Evolutionary conservation across 1,140 invertebrate species (phyloP), one percentile per base, ranked within the genome.

Genomic region (Drosophila pandora): DNA sequence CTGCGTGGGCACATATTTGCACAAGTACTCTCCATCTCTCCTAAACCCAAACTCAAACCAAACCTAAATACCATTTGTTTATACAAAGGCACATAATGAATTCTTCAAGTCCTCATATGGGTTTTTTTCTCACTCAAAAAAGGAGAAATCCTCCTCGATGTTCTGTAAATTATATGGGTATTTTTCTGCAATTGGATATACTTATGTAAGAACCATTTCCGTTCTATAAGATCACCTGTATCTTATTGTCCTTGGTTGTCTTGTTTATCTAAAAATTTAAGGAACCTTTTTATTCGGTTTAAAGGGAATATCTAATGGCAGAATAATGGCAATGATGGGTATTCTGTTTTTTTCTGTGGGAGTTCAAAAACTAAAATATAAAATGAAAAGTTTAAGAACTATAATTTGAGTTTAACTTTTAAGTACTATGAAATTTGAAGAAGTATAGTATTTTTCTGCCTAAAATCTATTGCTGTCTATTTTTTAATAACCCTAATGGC

Each of bases 1-100:
- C 58, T 82, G 83, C 55, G 73, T 53, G 60, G 59, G 63, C 28
- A 43, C 41, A 32, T 34, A 74, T 45, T 54, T 76, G 47, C 43
- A 57, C 63, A 69, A 69, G 50, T 56, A 28, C 65, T 55, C 10
- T 52, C 6, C 17, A 43, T 43, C 13, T 28, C 21, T 10, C 25
- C 22, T 21, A 43, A n/a, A 43, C 39, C 13, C 39, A 22, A 43
- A 43, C 13, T 7, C 41, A 43, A 43, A 43, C 41, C 41, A 43
- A 43, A 43, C 13, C 41, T 8, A 47, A 47, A 47, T 47, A 47
- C 43, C 43, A 47, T 65, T 65, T 64, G n/a, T 10, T 50, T 32
- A 23, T 50, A 23, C 34, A 23, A 50, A 17, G n/a, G 41, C 2
- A 21, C 58, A 50, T 13, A 50, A 48, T 63, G 58, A 59, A 65